Percentiles rank a stretch among this genome's conserved stretches.
These are phyloP conservation scores for Sarcophaga peregrina DNA, from an alignment of 1,140 invertebrate genomes.

Conservation along the genomic window DNA sequence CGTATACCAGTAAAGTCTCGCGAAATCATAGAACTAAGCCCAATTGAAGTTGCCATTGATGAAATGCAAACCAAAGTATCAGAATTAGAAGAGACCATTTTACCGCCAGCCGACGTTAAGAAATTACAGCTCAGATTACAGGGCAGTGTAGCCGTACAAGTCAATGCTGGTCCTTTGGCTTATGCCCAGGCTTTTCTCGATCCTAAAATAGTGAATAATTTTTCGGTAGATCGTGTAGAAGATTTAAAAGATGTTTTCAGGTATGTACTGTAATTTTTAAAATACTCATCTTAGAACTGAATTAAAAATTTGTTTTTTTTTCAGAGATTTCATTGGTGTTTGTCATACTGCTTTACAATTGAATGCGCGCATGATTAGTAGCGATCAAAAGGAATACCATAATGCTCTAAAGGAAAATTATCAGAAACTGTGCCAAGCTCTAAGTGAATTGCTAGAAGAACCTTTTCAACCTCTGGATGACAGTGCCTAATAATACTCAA, in stretches of 20 bases:
- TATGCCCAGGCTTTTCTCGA: constrained; percentile 92
- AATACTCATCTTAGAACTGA: constrained; percentile 11
- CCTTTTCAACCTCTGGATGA: constrained; percentile 62
- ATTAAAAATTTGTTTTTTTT: constrained; percentile 56
- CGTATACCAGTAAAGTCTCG: constrained; percentile 81
- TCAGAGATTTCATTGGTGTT: constrained; percentile 87
- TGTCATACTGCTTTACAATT: constrained; percentile 88
- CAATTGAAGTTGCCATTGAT: constrained; percentile 93
- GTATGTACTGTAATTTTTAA: constrained; percentile 67
- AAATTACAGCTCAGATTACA: constrained; percentile 90
- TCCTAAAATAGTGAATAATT: constrained; percentile 74
- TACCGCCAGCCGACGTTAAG: constrained; percentile 84
- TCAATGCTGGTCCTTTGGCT: constrained; percentile 93
- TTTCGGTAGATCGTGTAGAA: constrained; percentile 84
- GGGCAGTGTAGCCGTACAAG: constrained; percentile 90
- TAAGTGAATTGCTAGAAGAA: constrained; percentile 80
- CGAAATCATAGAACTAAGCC: constrained; percentile 82
- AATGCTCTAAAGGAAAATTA: constrained; percentile 86
- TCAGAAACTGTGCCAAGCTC: constrained; percentile 82
- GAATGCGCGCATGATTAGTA: constrained; percentile 85
- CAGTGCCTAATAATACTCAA: constrained; percentile 64
- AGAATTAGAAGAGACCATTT: constrained; percentile 87
- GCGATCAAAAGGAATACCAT: constrained; percentile 91
- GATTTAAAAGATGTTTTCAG: constrained; percentile 88
- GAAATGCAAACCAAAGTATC: constrained; percentile 88